Percentiles rank a stretch among this genome's conserved stretches.
These are phyloP conservation scores for Xestoiulus laeticollis DNA, from an alignment of 2,888 invertebrate genomes.

Conservation along the genomic window DNA sequence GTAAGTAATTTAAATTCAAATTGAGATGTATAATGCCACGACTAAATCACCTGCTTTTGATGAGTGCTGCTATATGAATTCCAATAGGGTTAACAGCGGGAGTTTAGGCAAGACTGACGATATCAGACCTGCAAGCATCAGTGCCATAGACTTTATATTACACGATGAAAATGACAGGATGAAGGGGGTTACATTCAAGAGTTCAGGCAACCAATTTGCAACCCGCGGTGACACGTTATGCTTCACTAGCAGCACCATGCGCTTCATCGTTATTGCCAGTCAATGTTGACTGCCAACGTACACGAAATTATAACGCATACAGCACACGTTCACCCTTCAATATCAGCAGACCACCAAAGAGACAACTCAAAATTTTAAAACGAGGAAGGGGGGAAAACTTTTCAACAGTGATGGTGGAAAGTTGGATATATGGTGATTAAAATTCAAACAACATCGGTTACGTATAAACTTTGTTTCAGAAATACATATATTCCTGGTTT, in stretches of 20 bases:
- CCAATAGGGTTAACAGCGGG: conserved; percentile 35
- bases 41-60: conserved; percentile 26
- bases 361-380: conserved; percentile 15
- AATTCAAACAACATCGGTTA: too few relatives aligned
- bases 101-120: conserved; percentile 40
- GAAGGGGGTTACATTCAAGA: conserved; percentile 26
- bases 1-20: conserved; percentile 26
- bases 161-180: conserved; percentile 26
- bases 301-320: conserved; percentile 19
- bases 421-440: too few relatives aligned
- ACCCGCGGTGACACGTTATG: conserved; percentile 42
- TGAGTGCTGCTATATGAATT: conserved; percentile 26
- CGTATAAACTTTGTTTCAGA: too few relatives aligned
- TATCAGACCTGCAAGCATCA: conserved; percentile 44
- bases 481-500: too few relatives aligned
- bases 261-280: conserved; percentile 26
- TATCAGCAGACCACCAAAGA: conserved; percentile 10
- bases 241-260: conserved; percentile 26
- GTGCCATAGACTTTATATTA: not conserved
- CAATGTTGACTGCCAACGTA: conserved; percentile 19
- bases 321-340: conserved; percentile 19
- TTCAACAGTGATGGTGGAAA: not conserved
- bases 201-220: conserved; percentile 42
- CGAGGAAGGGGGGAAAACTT: not conserved
- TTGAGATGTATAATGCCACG: conserved; percentile 26